A percentile compares a stretch with the other conserved stretches of the same genome.
phyloP scores from a whole-genome alignment of 2,888 invertebrate species.

The Clanis bilineata region DNA sequence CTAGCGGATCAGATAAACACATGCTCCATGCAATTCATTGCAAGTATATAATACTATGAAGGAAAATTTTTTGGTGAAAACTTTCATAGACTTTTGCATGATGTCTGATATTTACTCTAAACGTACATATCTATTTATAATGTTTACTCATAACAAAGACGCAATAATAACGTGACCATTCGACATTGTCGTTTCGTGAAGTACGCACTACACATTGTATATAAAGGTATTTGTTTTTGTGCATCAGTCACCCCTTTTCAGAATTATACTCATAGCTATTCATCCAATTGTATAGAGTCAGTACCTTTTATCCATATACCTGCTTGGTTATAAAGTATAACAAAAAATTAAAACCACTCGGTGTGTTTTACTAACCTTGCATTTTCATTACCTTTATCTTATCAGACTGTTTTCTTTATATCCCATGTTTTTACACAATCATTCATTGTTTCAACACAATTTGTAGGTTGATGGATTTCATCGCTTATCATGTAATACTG shows the following conservation, averaged over 20 bases:
- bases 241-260: no score
- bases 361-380: no score
- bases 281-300: no score
- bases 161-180: background rate
- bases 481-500: background rate
- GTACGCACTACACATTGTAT: background rate
- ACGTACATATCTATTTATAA: slow-evolving; percentile 7
- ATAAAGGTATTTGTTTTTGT: background rate
- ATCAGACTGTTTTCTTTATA: background rate
- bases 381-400: background rate
- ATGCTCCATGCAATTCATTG: no score
- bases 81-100: background rate
- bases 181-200: background rate
- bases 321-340: no score
- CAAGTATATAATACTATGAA: background rate
- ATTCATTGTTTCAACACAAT: background rate
- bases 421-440: background rate
- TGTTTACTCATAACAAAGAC: slow-evolving; percentile 12
- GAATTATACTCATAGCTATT: no score
- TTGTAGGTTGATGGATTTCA: background rate
- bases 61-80: background rate
- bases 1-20: background rate
- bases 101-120: background rate
- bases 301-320: no score
- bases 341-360: no score